Base-by-base conservation (phyloP, 2,113 vertebrate species). In the Nothoprocta perdicaria region DNA sequence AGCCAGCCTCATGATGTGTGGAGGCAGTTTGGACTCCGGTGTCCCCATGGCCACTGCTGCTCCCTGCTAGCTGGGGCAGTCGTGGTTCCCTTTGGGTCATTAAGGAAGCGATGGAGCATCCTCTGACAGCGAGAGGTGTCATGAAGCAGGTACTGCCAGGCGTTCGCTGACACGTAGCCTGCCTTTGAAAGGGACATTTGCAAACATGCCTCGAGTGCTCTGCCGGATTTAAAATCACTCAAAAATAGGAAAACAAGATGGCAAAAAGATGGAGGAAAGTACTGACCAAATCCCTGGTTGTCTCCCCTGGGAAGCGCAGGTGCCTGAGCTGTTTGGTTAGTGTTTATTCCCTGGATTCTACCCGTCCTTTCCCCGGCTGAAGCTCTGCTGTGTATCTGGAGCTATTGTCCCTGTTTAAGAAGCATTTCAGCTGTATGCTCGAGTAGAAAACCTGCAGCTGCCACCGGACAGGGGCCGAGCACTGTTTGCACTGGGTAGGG, bases 91-190 rank as follows among this genome's bases (percentile, higher is more conserved):
- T 69, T 82, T 80, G 33, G 89, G 72, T 73, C 4, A 1, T 63
- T 82, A 24, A n/a, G 74, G 63, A 94, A 78, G 82, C 45, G 88
- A 79, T 90, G 86, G 75, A 81, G 69, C 58, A 62, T 66, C 80
- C 71, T 80, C 41, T 74, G 78, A 86, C 24, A 80, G 57, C 16
- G 75, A 85, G 78, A 72, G 84, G 68, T 75, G 46, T 10, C 52
- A 75, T 58, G 82, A 67, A 83, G 35, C 41, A 78, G 87, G 62
- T 38, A 12, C 38, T 60, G 75, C 60, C 46, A 82, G 71, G 43
- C 40, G 45, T 67, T 87, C 60, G 12, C 63, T 60, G 84, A 65
- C 38, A 61, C 63, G n/a, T 18, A 74, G 58, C 61, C 71, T 89
- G 80, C 72, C 61, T 53, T 72, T 43, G 60, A 50, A 5, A 35